A percentile compares a stretch with the other conserved stretches of the same genome.
Conservation (phyloP, 2,113 vertebrate species). For the Nothocercus julius region DNA sequence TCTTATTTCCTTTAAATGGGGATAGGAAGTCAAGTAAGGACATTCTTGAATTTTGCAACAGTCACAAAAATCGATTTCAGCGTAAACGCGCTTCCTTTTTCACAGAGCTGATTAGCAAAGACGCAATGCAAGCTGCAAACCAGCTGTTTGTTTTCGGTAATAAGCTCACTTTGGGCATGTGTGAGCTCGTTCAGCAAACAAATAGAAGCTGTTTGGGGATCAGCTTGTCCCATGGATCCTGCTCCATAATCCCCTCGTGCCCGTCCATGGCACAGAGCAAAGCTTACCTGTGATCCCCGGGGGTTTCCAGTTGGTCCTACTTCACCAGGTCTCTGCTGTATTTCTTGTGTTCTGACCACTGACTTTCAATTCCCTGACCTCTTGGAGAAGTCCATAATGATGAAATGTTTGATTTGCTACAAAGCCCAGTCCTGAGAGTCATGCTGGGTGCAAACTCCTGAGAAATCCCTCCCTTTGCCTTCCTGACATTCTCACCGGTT, state of each 20-base stretch:
- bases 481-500: neutral
- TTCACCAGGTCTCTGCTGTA: neutral
- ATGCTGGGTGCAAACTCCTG: neutral
- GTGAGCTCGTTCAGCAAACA: neutral
- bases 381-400: neutral
- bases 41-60: neutral
- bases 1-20: neutral
- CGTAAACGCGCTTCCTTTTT: neutral
- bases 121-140: fast-evolving
- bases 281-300: neutral
- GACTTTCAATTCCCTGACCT: neutral
- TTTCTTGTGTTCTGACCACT: neutral
- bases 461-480: neutral
- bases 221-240: neutral
- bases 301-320: neutral
- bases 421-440: neutral
- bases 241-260: neutral
- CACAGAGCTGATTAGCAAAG: fast-evolving
- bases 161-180: neutral
- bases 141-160: neutral
- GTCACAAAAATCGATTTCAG: neutral
- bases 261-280: fast-evolving
- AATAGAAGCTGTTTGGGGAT: neutral
- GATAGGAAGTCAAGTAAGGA: neutral
- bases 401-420: neutral